phyloP scores from a whole-genome alignment of 2,113 vertebrate species.

The Limanda limanda region DNA sequence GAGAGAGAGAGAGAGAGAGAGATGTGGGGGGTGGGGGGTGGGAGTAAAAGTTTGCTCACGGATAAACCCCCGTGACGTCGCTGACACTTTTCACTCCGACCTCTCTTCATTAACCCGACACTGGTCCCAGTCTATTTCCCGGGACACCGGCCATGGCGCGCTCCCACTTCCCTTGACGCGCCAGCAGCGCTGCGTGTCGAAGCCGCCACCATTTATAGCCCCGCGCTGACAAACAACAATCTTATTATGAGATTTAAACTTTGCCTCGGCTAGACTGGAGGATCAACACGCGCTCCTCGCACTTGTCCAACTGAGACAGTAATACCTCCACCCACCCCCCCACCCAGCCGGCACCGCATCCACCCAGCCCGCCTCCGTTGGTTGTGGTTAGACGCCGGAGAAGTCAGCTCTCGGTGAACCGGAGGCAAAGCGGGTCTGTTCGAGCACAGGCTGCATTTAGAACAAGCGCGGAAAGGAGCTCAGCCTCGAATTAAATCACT shows the following conservation, averaged over 20 bases:
- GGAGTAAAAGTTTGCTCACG: constrained; percentile 44
- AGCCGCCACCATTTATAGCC: constrained; percentile 74
- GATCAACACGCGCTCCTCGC: constrained; percentile 76
- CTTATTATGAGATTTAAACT: constrained; percentile 85
- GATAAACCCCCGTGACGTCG: constrained; percentile 48
- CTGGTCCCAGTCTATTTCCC: neutral
- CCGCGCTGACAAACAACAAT: constrained; percentile 80
- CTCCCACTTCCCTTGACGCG: neutral
- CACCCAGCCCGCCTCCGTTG: constrained; percentile 53
- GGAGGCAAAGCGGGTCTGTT: constrained; percentile 59
- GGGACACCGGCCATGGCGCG: no score
- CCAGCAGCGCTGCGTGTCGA: constrained; percentile 32
- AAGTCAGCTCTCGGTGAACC: constrained; percentile 74
- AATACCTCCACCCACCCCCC: neutral
- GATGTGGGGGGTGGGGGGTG: neutral
- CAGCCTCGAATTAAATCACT: constrained; percentile 80
- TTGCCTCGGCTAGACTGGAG: constrained; percentile 77
- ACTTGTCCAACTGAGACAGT: constrained; percentile 67
- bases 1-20: neutral
- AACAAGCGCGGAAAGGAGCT: constrained; percentile 63
- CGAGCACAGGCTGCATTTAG: constrained; percentile 68
- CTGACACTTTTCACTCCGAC: constrained; percentile 14
- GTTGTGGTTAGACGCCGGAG: constrained; percentile 76
- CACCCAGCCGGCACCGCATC: neutral
- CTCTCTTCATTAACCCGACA: constrained; percentile 44